These are phyloP conservation scores for Suncus etruscus DNA, from an alignment of 2,113 vertebrate genomes.

Conservation along the genomic window DNA sequence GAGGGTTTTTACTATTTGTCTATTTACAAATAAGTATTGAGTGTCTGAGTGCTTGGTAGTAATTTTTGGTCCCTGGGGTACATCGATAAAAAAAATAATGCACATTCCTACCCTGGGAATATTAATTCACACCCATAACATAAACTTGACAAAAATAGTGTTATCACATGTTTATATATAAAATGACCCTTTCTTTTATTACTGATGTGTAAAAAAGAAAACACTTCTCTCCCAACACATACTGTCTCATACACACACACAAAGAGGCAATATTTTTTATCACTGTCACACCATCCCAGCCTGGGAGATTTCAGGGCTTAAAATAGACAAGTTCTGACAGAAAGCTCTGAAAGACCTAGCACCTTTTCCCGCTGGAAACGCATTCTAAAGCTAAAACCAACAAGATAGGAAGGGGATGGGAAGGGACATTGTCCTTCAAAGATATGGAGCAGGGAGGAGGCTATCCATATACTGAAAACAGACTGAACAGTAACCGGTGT, in stretches of 20 bases:
- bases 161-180: neutral
- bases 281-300: neutral
- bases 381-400: constrained; percentile 43
- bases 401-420: neutral
- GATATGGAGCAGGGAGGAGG: neutral
- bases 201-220: neutral
- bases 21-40: neutral
- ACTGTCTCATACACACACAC: neutral
- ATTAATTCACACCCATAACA: neutral
- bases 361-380: constrained; percentile 7
- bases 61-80: neutral
- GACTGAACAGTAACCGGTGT: too few species aligned
- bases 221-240: neutral
- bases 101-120: neutral
- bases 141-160: neutral
- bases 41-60: neutral
- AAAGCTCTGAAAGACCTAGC: constrained; percentile 36
- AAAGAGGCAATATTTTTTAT: neutral
- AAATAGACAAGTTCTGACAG: constrained; percentile 24
- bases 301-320: constrained; percentile 24
- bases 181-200: neutral
- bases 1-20: neutral
- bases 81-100: constrained; percentile 1
- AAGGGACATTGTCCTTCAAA: neutral
- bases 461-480: too few species aligned